These are phyloP conservation scores for Mionectes macconnelli DNA, from an alignment of 2,113 vertebrate species.

Conservation along the genomic window DNA sequence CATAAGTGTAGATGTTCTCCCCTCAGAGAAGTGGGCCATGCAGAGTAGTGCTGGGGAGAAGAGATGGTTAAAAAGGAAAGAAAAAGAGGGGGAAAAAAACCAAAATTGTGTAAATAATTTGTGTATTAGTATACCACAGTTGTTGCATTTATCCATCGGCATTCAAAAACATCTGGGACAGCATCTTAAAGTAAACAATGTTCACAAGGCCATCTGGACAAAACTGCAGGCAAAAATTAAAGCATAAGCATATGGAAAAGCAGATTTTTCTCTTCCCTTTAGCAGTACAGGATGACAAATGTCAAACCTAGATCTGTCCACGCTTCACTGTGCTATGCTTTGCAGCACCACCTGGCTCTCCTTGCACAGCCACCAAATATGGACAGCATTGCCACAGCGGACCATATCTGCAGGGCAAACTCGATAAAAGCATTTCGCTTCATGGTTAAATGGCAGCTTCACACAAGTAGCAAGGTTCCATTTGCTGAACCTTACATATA, in stretches of 20 bases:
- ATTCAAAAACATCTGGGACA: conserved; percentile 90
- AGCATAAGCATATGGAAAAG: conserved; percentile 99
- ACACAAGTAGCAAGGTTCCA: conserved; percentile 81
- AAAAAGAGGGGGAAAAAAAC: neutral
- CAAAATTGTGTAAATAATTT: conserved; percentile 70
- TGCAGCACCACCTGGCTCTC: conserved; percentile 98
- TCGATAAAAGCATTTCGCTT: conserved; percentile 79
- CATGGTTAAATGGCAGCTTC: conserved; percentile 79
- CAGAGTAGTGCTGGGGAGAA: conserved; percentile 9
- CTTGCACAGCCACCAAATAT: conserved; percentile 94
- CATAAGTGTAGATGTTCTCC: neutral
- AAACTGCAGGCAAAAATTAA: conserved; percentile 85
- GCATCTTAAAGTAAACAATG: conserved; percentile 96
- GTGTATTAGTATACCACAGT: conserved; percentile 70
- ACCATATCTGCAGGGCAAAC: conserved; percentile 86
- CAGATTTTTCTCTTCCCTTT: conserved; percentile 98
- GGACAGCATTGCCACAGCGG: conserved; percentile 88
- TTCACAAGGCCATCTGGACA: conserved; percentile 96
- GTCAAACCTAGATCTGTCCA: conserved; percentile 86
- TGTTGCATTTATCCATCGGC: conserved; percentile 75
- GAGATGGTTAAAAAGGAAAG: conserved; percentile 35
- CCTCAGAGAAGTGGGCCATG: neutral
- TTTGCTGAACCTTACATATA: conserved; percentile 67
- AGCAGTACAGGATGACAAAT: conserved; percentile 92
- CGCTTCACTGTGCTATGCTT: conserved; percentile 94